A percentile compares a stretch with the other conserved stretches of the same genome.
Evolutionary conservation across 2,113 vertebrate species (phyloP).

Genomic region (Neogale vison): DNA sequence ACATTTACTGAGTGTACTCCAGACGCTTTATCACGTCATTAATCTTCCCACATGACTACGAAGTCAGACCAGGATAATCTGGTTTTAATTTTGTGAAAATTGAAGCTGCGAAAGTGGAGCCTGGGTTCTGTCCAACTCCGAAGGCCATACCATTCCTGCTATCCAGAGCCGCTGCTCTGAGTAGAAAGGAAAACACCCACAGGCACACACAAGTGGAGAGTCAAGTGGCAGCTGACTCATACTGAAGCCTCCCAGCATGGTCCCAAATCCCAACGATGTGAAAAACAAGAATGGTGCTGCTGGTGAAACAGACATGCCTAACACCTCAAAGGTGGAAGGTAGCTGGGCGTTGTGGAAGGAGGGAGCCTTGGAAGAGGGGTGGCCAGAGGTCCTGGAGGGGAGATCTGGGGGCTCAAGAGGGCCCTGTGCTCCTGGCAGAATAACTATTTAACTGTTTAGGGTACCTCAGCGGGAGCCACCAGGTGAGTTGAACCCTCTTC

Average conservation of each 20-base stretch:
- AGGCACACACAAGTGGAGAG: background rate
- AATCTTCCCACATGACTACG: background rate
- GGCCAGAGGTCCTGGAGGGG: background rate
- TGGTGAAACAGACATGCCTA: background rate
- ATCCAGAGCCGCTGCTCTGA: background rate
- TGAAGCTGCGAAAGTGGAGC: background rate
- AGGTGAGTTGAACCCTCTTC: background rate
- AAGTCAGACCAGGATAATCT: background rate
- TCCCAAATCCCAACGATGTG: background rate
- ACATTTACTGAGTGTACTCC: rapidly evolving
- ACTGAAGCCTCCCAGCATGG: rapidly evolving
- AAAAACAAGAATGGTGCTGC: background rate
- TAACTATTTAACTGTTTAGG: background rate
- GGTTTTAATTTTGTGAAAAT: background rate
- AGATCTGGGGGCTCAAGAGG: background rate
- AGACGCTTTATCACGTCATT: too few relatives aligned
- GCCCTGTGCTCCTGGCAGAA: background rate
- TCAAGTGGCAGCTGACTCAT: background rate
- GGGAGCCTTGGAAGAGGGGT: too few relatives aligned
- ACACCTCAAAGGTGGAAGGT: background rate
- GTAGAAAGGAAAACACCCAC: background rate
- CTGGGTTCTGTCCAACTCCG: background rate
- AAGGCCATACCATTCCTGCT: too few relatives aligned
- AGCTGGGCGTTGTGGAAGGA: background rate
- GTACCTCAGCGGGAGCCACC: background rate